Conservation (phyloP, 1,140 invertebrate species). For the Alviniconcha marisindica region DNA sequence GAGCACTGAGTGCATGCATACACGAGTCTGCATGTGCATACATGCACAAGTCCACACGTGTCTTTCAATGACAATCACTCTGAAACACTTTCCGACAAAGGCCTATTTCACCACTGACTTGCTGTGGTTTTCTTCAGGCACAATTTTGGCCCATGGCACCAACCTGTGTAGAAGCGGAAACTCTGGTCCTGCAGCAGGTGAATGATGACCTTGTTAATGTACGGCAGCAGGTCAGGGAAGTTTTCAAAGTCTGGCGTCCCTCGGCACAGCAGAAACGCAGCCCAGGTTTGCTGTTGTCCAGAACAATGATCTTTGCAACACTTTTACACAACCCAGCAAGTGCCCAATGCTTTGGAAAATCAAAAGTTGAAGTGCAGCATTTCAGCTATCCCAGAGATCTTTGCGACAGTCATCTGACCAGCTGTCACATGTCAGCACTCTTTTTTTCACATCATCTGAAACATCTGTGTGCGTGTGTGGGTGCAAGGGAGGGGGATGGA, state of each 20-base stretch:
- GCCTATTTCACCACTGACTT: not conserved
- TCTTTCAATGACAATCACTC: not conserved
- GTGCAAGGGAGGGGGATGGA: no score
- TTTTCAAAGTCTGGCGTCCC: slow-evolving; percentile 40
- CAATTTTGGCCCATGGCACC: not conserved
- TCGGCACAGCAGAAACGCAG: slow-evolving; percentile 63
- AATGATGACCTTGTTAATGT: slow-evolving; percentile 63
- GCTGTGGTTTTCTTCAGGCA: not conserved
- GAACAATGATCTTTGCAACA: no score
- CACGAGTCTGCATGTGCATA: not conserved
- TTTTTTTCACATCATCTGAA: no score
- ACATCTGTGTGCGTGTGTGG: no score
- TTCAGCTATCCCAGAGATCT: no score
- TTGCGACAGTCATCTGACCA: no score
- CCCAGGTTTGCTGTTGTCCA: slow-evolving; percentile 68
- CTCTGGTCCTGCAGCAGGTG: slow-evolving; percentile 65
- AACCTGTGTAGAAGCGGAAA: slow-evolving; percentile 60
- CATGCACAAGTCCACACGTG: not conserved
- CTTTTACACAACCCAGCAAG: no score
- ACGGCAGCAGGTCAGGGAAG: slow-evolving; percentile 57
- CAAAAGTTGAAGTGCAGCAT: no score
- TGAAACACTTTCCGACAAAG: not conserved
- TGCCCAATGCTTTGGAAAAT: no score
- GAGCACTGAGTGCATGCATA: not conserved
- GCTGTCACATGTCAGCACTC: no score